Conservation (phyloP, 1,140 invertebrate genomes). For the Cylas formicarius region DNA sequence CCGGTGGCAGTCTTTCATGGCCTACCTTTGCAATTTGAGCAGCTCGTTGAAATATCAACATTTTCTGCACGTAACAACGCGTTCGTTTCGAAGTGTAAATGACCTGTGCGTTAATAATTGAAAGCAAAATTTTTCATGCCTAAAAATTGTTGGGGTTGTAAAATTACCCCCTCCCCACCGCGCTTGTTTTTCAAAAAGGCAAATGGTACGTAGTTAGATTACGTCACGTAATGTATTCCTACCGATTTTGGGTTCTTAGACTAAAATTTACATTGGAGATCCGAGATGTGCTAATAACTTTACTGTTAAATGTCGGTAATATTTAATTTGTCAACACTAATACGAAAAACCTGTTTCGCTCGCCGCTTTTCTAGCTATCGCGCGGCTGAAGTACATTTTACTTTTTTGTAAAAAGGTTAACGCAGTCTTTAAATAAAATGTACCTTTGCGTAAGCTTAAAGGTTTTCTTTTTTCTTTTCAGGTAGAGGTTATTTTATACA, state of each 20-base stretch:
- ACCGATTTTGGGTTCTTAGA: no score
- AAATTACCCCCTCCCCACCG: background rate
- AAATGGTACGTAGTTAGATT: background rate
- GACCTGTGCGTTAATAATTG: background rate
- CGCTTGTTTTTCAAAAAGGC: background rate
- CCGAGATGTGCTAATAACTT: conserved; percentile 9
- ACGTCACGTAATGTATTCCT: conserved; percentile 6
- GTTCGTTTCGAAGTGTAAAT: background rate
- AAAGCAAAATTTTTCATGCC: background rate
- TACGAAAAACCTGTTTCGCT: conserved; percentile 16
- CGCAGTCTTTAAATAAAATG: background rate
- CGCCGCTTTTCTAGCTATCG: conserved; percentile 11
- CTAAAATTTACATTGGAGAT: no score
- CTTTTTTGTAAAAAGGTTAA: background rate
- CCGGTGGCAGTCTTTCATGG: conserved; percentile 26
- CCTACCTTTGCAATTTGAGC: conserved; percentile 10
- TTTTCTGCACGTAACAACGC: background rate
- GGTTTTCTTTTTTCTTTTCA: conserved; percentile 8
- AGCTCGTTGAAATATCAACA: background rate
- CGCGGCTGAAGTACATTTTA: background rate
- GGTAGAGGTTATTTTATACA: conserved; percentile 10
- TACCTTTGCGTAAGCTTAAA: background rate
- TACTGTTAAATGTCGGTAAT: conserved; percentile 1
- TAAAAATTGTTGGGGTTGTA: background rate
- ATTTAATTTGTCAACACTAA: conserved; percentile 14